phyloP scores from a whole-genome alignment of 2,797 vertebrate species.

The Chelonia mydas region DNA sequence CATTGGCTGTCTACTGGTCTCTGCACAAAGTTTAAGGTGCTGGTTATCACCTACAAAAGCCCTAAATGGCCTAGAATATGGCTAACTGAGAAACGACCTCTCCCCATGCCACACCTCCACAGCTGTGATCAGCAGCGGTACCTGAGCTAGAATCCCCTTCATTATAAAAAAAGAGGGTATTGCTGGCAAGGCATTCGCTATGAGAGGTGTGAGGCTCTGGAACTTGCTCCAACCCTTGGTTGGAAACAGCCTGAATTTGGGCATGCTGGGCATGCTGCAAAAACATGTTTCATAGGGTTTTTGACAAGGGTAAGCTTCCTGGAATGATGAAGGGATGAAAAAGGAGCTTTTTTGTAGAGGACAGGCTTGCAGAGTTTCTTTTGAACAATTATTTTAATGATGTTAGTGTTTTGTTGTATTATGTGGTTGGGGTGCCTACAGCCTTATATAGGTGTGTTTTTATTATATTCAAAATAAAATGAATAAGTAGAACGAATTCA shows the following conservation, averaged over 20 bases:
- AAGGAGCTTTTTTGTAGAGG: neutral
- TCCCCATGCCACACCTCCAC: neutral
- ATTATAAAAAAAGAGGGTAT: neutral
- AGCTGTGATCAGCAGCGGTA: neutral
- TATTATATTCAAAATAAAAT: constrained; percentile 17
- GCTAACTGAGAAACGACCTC: neutral
- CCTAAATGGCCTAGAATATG: too few relatives aligned
- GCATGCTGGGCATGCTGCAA: neutral
- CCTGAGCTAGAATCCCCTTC: neutral
- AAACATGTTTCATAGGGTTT: neutral
- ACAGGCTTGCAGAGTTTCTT: neutral
- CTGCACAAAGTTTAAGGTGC: too few relatives aligned
- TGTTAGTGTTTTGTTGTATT: neutral
- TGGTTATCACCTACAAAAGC: too few relatives aligned
- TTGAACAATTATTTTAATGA: neutral
- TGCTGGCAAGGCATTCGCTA: neutral
- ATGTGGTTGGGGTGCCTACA: neutral
- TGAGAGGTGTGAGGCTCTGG: rapidly evolving
- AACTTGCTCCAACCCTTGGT: neutral
- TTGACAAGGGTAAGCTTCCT: neutral
- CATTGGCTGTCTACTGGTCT: too few relatives aligned
- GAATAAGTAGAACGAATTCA: neutral
- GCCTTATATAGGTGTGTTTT: neutral
- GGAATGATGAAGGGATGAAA: neutral
- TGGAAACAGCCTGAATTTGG: neutral